These are phyloP conservation scores for Coelopa pilipes DNA, from an alignment of 2,888 invertebrate species.

Conservation along the genomic window DNA sequence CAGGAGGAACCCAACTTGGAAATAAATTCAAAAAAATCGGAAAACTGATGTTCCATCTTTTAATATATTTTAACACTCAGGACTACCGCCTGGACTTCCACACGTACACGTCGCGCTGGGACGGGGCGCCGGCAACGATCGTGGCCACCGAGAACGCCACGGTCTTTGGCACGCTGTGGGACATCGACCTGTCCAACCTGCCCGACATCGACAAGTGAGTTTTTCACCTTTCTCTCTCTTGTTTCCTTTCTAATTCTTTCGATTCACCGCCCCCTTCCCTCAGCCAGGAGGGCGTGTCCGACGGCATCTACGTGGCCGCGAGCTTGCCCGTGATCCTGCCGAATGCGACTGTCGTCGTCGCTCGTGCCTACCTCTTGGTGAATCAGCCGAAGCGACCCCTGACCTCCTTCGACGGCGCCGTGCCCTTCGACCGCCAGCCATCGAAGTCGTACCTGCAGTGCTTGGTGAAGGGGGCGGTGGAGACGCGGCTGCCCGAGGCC, in stretches of 20 bases:
- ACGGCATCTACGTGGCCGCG: constrained; percentile 74
- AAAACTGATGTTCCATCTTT: neutral
- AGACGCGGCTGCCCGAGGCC: constrained; percentile 73
- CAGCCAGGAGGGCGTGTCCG: constrained; percentile 58
- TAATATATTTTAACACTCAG: constrained; percentile 12
- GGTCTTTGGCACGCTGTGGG: constrained; percentile 84
- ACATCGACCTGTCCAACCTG: constrained; percentile 73
- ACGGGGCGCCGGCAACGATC: constrained; percentile 87
- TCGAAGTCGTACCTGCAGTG: constrained; percentile 77
- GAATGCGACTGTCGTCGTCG: constrained; percentile 69
- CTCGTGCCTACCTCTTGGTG: constrained; percentile 79
- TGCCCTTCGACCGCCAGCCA: constrained; percentile 76
- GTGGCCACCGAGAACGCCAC: constrained; percentile 62
- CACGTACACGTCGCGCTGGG: constrained; percentile 75
- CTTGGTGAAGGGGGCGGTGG: constrained; percentile 61
- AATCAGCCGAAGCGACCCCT: constrained; percentile 68
- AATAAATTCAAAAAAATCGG: constrained; percentile 10
- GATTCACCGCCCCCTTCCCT: neutral
- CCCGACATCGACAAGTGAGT: constrained; percentile 76
- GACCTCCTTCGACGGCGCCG: constrained; percentile 54
- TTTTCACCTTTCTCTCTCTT: constrained; percentile 39
- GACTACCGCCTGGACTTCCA: constrained; percentile 78
- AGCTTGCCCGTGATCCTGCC: constrained; percentile 72
- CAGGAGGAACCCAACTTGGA: neutral
- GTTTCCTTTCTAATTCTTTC: neutral